Evolutionary conservation across 2,888 invertebrate species (phyloP), one percentile per base, ranked within the genome.

Genomic region (Oxystoma pomonae): DNA sequence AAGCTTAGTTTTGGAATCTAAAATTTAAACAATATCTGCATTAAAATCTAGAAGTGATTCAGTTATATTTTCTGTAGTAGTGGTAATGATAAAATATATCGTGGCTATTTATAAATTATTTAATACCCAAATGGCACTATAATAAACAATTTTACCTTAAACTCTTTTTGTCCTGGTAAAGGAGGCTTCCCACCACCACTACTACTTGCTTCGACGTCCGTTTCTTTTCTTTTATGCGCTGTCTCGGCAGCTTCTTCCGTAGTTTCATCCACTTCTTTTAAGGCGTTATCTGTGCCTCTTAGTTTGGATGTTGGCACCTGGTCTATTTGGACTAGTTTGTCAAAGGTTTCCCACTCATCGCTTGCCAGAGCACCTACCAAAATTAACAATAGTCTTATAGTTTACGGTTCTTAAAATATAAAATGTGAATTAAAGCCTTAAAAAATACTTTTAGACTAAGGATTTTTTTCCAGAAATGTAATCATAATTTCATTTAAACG

Each of bases 321-420:
- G 12, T 35, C 35, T 35, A 35, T 35, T 7, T 35, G 3, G 35
- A 12, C 3, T 35, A 35, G 65, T 58, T 64, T 65, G 50, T 73
- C 72, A 64, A 68, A 60, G 18, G 65, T 64, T 59, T 85, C 85
- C 62, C 90, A 82, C 74, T 92, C 91, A 74, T 87, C 85, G 12
- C 88, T 90, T 1, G 91, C 91, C 59, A 91, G 80, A 71, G 83
- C 80, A 16, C 85, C 85, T 35, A 12, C 12, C 35, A 35, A 35
- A n/a, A n/a, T n/a, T n/a, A n/a, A n/a, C n/a, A n/a, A n/a, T n/a
- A n/a, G n/a, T n/a, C n/a, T n/a, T n/a, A n/a, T n/a, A n/a, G n/a
- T n/a, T n/a, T n/a, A n/a, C n/a, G 17, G 87, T 90, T 70, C 83
- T 81, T 66, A 84, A 84, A 74, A 90, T 91, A 57, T 20, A 60